Evolutionary conservation across 2,888 invertebrate genomes (phyloP), one percentile per base, ranked within the genome.

Genomic region (Cancer borealis): DNA sequence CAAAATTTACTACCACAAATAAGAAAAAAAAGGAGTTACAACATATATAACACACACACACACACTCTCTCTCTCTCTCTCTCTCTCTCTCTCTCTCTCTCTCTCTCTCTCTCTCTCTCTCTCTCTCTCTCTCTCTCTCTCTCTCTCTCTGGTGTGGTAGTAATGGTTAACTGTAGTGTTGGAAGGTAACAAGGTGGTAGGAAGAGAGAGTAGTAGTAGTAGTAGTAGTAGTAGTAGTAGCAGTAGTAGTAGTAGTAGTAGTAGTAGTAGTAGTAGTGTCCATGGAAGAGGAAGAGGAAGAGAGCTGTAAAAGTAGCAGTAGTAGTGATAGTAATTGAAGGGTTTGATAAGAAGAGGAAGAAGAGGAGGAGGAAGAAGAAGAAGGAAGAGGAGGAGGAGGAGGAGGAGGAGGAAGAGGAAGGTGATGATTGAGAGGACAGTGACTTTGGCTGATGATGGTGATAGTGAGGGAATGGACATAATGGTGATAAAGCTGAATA

Each of bases 371-470:
- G 0, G 87, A 45, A 21, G 30, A 87, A 54, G 54, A 12, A 54
- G 54, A 10, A 54, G 54, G 54, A 54, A 54, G 49, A 49, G 49
- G 49, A 8, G 49, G 8, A 49, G 49, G 54, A 10, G 14, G 54
- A 54, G 39, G 39, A 54, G 30, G 87, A 45, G 10, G 87, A 45
- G 3, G 30, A 87, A 14, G 87, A 54, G 54, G 8, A 39, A 12
- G 54, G 66, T 17, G 66, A 66, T 66, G 21, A n/a, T 66, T n/a
- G 66, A 17, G 87, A 87, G 30, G 87, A 87, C 30, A 45, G 87
- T 87, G 30, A 87, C 45, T 87, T 39, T 87, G 14, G 87, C 45
- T 87, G 87, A 8, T 88, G 88, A n/a, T 88, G 88, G 39, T 26
- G 39, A n/a, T 88, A n/a, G 88, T 45, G 39, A 46, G 17, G 88